phyloP scores from a whole-genome alignment of 2,113 vertebrate genomes.

The Cyphomyrus discorhynchus region DNA sequence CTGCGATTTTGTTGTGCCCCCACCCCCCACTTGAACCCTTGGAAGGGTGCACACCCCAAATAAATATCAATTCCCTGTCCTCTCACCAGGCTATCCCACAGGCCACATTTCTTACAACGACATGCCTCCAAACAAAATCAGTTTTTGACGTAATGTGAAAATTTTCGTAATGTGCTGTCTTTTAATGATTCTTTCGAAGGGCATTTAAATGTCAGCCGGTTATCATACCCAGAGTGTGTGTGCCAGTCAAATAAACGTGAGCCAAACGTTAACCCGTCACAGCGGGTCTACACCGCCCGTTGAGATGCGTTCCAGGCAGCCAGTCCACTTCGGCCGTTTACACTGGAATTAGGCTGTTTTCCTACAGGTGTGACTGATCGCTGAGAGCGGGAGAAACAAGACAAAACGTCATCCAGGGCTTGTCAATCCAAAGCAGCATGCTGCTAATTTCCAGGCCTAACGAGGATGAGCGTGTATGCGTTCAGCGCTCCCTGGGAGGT shows the following conservation, averaged over 20 bases:
- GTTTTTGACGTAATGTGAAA: background rate
- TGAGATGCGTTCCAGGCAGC: background rate
- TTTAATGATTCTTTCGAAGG: background rate
- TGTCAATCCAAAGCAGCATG: background rate
- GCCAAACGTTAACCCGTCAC: background rate
- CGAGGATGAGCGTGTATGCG: too few species aligned
- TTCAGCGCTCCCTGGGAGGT: background rate
- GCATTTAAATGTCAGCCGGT: background rate
- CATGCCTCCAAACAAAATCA: background rate
- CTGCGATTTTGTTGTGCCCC: background rate
- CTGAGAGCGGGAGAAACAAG: background rate
- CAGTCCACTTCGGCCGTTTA: background rate
- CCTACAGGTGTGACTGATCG: background rate
- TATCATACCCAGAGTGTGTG: background rate
- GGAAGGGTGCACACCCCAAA: background rate
- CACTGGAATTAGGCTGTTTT: background rate
- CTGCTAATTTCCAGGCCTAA: slow-evolving; percentile 7
- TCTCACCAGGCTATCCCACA: background rate
- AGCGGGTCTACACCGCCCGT: background rate
- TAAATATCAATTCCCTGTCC: background rate
- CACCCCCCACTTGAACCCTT: background rate
- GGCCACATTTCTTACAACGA: background rate
- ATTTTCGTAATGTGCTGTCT: background rate
- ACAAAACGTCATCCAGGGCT: background rate
- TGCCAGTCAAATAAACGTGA: background rate